These are phyloP conservation scores for Pherbina coryleti DNA, from an alignment of 2,888 invertebrate species.

Conservation along the genomic window DNA sequence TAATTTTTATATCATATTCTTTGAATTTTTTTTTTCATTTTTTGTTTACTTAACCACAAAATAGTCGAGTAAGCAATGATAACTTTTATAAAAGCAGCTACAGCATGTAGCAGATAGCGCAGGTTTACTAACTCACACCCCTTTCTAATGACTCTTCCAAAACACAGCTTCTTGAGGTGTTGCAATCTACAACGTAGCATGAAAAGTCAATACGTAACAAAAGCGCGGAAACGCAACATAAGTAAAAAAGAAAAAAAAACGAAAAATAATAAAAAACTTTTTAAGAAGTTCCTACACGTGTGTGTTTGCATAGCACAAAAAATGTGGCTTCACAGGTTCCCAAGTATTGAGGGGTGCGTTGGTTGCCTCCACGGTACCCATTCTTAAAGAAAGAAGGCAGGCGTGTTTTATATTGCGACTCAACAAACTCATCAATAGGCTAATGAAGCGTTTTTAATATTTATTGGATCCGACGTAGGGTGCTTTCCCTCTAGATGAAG, in stretches of 20 bases:
- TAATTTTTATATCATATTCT: not conserved
- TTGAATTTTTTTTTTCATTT: constrained; percentile 21
- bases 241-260: not conserved
- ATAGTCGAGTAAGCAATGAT: not conserved
- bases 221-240: not conserved
- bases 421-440: no score
- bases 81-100: not conserved
- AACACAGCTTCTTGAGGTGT: not conserved
- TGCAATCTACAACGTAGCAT: not conserved
- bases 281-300: constrained; percentile 38
- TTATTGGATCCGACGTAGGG: not conserved
- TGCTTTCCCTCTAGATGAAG: not conserved
- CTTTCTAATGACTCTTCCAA: not conserved
- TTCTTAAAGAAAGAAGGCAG: no score
- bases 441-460: no score
- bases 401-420: no score
- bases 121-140: not conserved
- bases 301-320: constrained; percentile 38
- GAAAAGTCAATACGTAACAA: constrained; percentile 14
- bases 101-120: not conserved
- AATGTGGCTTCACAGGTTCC: constrained; percentile 19
- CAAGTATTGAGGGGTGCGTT: not conserved
- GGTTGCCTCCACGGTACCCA: not conserved
- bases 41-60: constrained; percentile 30
- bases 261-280: not conserved